Conservation (phyloP, 2,797 vertebrate species). For the Enoplosus armatus region DNA sequence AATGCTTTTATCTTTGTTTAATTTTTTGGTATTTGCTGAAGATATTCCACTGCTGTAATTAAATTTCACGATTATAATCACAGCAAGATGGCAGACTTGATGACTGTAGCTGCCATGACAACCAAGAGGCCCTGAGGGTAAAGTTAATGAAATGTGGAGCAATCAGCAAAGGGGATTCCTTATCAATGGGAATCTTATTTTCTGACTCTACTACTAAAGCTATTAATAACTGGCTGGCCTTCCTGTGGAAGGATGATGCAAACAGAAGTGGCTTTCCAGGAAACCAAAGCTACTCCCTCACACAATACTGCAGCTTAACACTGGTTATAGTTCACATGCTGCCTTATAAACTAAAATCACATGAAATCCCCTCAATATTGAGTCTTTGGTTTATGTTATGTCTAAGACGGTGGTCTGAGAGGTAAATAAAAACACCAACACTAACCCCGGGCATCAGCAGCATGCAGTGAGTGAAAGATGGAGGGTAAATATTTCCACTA, state of each 20-base stretch:
- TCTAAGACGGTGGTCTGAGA: constrained; percentile 57
- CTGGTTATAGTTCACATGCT: constrained; percentile 41
- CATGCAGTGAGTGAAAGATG: constrained; percentile 57
- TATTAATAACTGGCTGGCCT: constrained; percentile 64
- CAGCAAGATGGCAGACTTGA: constrained; percentile 48
- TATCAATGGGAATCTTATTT: constrained; percentile 71
- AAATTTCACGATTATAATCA: constrained; percentile 59
- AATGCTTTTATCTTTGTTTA: constrained; percentile 3
- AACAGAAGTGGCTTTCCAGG: constrained; percentile 64
- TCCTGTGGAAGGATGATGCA: constrained; percentile 56
- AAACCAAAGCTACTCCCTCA: constrained; percentile 53
- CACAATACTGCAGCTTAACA: constrained; percentile 26
- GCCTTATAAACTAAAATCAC: constrained; percentile 49
- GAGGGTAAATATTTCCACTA: constrained; percentile 77
- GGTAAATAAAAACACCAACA: constrained; percentile 71
- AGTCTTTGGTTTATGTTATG: constrained; percentile 43
- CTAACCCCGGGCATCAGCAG: constrained; percentile 52
- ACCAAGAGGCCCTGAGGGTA: constrained; percentile 43
- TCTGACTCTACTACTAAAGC: constrained; percentile 46
- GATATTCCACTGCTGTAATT: constrained; percentile 28
- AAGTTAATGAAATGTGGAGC: constrained; percentile 55
- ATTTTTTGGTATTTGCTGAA: neutral
- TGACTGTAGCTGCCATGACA: constrained; percentile 63
- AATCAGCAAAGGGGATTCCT: constrained; percentile 57
- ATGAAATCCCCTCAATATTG: constrained; percentile 50